Evolutionary conservation across 1,140 invertebrate genomes (phyloP).

Genomic region (Colletes gigas): DNA sequence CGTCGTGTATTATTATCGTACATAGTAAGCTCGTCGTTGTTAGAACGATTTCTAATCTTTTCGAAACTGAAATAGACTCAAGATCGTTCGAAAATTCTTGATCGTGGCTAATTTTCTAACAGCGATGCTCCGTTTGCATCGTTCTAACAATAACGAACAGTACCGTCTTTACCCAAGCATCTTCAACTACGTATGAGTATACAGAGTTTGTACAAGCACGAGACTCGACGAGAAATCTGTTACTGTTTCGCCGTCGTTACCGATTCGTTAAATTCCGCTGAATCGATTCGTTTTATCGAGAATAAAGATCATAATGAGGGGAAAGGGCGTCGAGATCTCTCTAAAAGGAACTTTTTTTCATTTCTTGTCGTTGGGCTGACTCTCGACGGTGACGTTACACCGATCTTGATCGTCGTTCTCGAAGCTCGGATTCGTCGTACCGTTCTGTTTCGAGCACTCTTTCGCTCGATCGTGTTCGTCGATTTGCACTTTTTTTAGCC

Average conservation of each 20-base stretch:
- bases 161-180: not conserved
- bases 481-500: constrained; percentile 72
- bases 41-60: not conserved
- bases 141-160: not conserved
- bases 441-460: constrained; percentile 68
- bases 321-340: constrained; percentile 30
- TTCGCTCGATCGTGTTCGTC: constrained; percentile 49
- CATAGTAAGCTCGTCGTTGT: not conserved
- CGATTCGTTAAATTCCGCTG: not conserved
- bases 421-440: constrained; percentile 80
- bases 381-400: constrained; percentile 63
- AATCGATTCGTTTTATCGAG: not conserved
- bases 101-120: too few species aligned
- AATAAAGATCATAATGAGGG: not conserved
- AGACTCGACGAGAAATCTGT: not conserved
- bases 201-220: not conserved
- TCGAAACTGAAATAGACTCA: not conserved
- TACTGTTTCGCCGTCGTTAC: not conserved
- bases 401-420: constrained; percentile 69
- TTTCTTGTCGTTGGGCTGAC: constrained; percentile 38
- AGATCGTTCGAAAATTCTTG: too few species aligned
- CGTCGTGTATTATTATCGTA: too few species aligned
- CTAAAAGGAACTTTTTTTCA: constrained; percentile 18
- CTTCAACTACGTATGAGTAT: not conserved
- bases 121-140: too few species aligned